Percentiles rank a stretch among this genome's conserved stretches.
Evolutionary conservation across 2,888 invertebrate genomes (phyloP).

Genomic region (Teleogryllus oceanicus): DNA sequence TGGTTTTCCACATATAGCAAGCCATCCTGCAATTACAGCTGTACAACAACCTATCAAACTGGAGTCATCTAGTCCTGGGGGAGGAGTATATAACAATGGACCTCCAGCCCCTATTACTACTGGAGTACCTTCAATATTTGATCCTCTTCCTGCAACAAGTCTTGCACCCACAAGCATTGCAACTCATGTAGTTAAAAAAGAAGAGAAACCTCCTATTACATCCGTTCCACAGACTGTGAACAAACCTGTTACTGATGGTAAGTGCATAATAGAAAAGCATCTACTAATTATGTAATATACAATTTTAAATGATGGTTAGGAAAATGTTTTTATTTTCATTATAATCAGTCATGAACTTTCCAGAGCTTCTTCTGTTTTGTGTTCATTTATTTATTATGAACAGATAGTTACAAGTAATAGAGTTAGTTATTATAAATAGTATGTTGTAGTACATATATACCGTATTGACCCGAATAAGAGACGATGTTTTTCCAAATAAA

Average conservation of each 20-base stretch:
- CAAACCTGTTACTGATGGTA: constrained; percentile 44
- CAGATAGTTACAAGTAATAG: too few relatives aligned
- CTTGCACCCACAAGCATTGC: constrained; percentile 48
- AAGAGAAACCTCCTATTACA: constrained; percentile 60
- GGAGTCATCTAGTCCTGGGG: constrained; percentile 23
- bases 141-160: constrained; percentile 54
- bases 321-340: too few relatives aligned
- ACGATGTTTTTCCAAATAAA: too few relatives aligned
- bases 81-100: constrained; percentile 40
- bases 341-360: too few relatives aligned
- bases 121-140: constrained; percentile 63
- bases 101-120: constrained; percentile 49
- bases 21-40: constrained; percentile 20
- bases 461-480: too few relatives aligned
- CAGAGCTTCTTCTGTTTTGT: too few relatives aligned
- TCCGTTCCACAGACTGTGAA: constrained; percentile 43
- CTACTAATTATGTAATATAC: too few relatives aligned
- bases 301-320: too few relatives aligned
- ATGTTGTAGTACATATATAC: too few relatives aligned
- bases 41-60: constrained; percentile 20
- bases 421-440: too few relatives aligned
- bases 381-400: too few relatives aligned
- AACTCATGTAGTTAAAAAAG: constrained; percentile 54
- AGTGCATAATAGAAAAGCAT: constrained; percentile 34
- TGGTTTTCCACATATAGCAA: constrained; percentile 30